A percentile compares a stretch with the other conserved stretches of the same genome.
These are phyloP conservation scores for Hirundo rustica DNA, from an alignment of 2,797 vertebrate genomes.

Conservation along the genomic window DNA sequence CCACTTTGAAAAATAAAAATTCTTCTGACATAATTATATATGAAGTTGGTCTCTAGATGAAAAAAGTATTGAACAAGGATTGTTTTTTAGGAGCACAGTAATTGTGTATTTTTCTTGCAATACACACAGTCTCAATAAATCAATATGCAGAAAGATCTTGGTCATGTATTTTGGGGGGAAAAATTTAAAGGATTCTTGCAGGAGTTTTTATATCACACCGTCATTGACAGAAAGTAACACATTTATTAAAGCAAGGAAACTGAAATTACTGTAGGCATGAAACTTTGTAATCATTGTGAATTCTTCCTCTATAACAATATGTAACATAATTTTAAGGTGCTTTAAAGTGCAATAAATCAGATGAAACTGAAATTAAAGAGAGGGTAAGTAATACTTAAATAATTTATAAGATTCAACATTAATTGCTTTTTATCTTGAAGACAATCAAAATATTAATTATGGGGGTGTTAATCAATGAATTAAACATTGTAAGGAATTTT, in stretches of 20 bases:
- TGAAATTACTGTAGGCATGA: background rate
- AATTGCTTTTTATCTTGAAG: background rate
- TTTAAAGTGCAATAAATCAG: background rate
- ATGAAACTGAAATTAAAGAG: background rate
- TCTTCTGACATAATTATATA: background rate
- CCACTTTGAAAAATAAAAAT: background rate
- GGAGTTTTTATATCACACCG: background rate
- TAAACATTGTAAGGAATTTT: background rate
- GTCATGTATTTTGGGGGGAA: background rate
- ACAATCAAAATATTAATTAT: background rate
- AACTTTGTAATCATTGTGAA: background rate
- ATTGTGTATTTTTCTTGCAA: background rate
- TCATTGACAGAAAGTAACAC: background rate
- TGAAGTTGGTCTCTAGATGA: background rate
- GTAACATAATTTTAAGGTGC: background rate
- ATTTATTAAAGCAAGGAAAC: background rate
- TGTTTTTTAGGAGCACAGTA: background rate
- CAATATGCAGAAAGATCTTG: background rate
- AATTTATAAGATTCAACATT: background rate
- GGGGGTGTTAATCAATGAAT: background rate
- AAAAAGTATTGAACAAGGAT: background rate
- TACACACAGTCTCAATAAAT: background rate
- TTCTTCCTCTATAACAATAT: background rate
- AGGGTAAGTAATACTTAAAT: background rate
- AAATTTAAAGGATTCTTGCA: background rate